phyloP scores from a whole-genome alignment of 2,888 invertebrate species.

The Pristionchus fissidentatus region DNA sequence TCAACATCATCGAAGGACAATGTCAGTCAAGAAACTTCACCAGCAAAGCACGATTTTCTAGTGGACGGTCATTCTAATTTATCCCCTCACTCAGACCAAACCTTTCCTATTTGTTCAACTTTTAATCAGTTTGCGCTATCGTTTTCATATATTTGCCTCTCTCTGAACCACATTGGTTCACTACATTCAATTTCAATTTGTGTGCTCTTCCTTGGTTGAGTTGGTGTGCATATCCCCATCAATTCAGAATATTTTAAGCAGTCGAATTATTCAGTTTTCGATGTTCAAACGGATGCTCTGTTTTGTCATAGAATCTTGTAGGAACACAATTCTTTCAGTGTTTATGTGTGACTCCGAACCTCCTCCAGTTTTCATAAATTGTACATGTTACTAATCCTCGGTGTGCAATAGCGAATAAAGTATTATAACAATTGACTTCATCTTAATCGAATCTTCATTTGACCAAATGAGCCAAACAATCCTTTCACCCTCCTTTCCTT shows the following conservation, averaged over 20 bases:
- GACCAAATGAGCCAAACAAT: too few relatives aligned
- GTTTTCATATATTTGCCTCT: not conserved
- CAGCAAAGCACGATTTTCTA: slow-evolving; percentile 72
- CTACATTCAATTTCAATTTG: not conserved
- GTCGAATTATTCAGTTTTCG: not conserved
- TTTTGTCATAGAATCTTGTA: not conserved
- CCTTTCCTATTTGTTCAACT: not conserved
- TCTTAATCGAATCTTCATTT: not conserved
- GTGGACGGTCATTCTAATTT: not conserved
- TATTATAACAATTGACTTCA: not conserved
- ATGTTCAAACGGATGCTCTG: not conserved
- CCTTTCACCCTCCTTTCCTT: too few relatives aligned
- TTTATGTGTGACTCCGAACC: not conserved
- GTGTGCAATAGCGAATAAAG: not conserved
- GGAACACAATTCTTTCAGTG: not conserved
- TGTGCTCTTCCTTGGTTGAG: too few relatives aligned
- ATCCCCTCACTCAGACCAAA: not conserved
- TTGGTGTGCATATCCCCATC: too few relatives aligned
- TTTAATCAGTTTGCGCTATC: not conserved
- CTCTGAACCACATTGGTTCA: slow-evolving; percentile 7
- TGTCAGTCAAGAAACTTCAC: slow-evolving; percentile 74
- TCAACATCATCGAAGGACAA: slow-evolving; percentile 73
- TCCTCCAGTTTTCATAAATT: not conserved
- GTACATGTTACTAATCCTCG: not conserved
- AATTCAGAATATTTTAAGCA: not conserved